phyloP scores from a whole-genome alignment of 2,113 vertebrate genomes.

The Mustelus asterias region DNA sequence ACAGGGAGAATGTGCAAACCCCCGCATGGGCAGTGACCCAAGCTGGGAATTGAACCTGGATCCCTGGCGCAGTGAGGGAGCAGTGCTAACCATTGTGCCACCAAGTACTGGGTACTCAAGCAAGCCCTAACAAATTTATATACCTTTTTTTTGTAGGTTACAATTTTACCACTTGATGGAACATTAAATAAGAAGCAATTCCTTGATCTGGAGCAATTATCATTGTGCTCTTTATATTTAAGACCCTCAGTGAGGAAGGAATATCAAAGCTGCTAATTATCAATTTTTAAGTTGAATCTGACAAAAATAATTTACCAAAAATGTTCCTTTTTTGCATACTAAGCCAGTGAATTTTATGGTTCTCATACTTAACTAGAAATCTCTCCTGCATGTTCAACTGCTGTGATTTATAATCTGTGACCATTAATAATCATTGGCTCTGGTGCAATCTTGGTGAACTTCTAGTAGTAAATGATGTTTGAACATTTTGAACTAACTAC shows the following conservation, averaged over 20 bases:
- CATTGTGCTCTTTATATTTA: background rate
- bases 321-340: background rate
- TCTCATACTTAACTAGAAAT: background rate
- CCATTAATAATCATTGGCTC: constrained; percentile 19
- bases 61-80: too few relatives aligned
- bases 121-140: too few relatives aligned
- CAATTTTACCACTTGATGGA: background rate
- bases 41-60: too few relatives aligned
- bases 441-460: background rate
- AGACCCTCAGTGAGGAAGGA: background rate
- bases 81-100: too few relatives aligned
- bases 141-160: background rate
- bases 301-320: constrained; percentile 9
- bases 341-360: constrained; percentile 2
- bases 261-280: constrained; percentile 11
- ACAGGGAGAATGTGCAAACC: too few relatives aligned
- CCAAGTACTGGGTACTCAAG: background rate
- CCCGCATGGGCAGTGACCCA: too few relatives aligned
- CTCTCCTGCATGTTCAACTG: background rate
- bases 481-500: constrained; percentile 12
- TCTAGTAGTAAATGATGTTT: constrained; percentile 20
- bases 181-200: background rate
- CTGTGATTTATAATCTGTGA: constrained; percentile 10
- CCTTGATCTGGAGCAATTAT: background rate
- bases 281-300: background rate